phyloP scores from a whole-genome alignment of 2,113 vertebrate species.

The Rhombomys opimus region DNA sequence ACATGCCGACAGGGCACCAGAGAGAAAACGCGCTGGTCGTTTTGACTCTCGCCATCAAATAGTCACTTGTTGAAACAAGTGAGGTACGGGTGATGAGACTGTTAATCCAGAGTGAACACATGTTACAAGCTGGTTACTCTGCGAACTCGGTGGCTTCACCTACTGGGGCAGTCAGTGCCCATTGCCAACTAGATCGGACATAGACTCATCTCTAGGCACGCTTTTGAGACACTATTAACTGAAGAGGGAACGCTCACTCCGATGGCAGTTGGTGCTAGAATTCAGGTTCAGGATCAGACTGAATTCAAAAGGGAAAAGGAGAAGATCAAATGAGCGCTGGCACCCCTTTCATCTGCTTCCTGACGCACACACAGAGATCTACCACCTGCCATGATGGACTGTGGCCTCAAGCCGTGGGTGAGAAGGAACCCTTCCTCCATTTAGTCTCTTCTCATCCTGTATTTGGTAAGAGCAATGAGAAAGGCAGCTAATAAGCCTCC shows the following conservation, averaged over 20 bases:
- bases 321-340: background rate
- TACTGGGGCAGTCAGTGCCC: background rate
- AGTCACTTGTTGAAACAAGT: background rate
- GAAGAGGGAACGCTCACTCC: background rate
- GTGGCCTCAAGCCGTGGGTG: too few relatives aligned
- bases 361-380: background rate
- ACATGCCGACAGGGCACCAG: background rate
- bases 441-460: too few relatives aligned
- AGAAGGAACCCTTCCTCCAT: background rate
- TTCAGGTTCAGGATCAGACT: background rate
- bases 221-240: too few relatives aligned
- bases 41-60: background rate
- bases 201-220: too few relatives aligned
- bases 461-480: background rate
- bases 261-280: too few relatives aligned
- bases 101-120: background rate
- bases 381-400: too few relatives aligned
- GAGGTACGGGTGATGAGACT: background rate
- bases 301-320: background rate
- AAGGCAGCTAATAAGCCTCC: too few relatives aligned
- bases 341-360: background rate
- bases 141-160: background rate
- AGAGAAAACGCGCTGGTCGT: background rate
- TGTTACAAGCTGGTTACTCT: background rate
- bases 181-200: too few relatives aligned